Conservation (phyloP, 2,888 invertebrate species). For the Amphimallon solstitiale region DNA sequence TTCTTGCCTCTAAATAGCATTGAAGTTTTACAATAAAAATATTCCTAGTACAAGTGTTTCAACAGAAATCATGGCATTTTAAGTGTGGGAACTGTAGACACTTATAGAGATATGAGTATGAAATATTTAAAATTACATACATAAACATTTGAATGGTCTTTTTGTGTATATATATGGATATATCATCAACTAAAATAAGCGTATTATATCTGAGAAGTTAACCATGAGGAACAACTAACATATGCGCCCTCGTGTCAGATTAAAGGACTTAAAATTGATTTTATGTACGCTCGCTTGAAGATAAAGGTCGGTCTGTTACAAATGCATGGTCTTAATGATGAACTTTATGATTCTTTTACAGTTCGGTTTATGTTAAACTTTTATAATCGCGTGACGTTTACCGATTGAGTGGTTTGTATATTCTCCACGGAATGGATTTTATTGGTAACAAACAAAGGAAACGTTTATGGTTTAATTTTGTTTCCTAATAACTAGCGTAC, state of each 20-base stretch:
- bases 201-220: conserved; percentile 18
- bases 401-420: conserved; percentile 7
- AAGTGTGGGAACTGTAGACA: too few relatives aligned
- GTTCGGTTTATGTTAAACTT: conserved; percentile 21
- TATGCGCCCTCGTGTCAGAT: conserved; percentile 12
- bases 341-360: conserved; percentile 28
- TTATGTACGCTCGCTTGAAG: conserved; percentile 16
- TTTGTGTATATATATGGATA: conserved; percentile 1
- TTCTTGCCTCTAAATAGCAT: too few relatives aligned
- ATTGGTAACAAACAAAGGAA: conserved; percentile 12
- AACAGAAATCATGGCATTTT: too few relatives aligned
- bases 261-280: conserved; percentile 12
- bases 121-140: neutral
- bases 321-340: conserved; percentile 7
- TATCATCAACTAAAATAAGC: conserved; percentile 7
- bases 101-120: neutral
- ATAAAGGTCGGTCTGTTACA: conserved; percentile 24
- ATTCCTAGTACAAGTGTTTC: too few relatives aligned
- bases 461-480: conserved; percentile 13
- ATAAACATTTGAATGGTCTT: neutral
- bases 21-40: too few relatives aligned
- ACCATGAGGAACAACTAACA: conserved; percentile 22
- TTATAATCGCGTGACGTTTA: conserved; percentile 21
- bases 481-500: neutral
- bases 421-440: conserved; percentile 2